Evolutionary conservation across 2,113 vertebrate genomes (phyloP).

Genomic region (Catharus fuscescens): DNA sequence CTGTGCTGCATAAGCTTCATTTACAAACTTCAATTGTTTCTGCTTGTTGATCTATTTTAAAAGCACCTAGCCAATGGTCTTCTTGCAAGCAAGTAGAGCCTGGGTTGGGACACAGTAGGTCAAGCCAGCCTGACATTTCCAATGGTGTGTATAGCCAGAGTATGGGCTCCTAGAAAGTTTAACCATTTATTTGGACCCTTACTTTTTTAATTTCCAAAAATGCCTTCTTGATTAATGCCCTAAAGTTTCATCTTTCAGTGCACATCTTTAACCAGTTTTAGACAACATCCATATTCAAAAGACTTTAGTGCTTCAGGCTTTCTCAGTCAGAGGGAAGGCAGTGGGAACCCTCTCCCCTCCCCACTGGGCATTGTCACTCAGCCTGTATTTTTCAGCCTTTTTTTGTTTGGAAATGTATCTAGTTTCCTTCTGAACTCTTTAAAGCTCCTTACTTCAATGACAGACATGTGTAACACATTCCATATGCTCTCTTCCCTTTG

Average conservation of each 20-base stretch:
- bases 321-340: not conserved
- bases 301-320: not conserved
- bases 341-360: not conserved
- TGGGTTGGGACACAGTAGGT: not conserved
- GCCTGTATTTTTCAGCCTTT: not conserved
- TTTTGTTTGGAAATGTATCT: conserved; percentile 35
- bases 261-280: conserved; percentile 2
- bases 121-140: not conserved
- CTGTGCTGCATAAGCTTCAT: not conserved
- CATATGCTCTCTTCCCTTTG: not conserved
- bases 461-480: not conserved
- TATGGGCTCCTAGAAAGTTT: not conserved
- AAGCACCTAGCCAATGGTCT: not conserved
- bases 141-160: not conserved
- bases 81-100: fast-evolving
- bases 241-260: not conserved
- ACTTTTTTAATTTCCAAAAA: not conserved
- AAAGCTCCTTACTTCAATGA: not conserved
- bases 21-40: not conserved
- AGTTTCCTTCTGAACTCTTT: conserved; percentile 30
- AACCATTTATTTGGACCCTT: not conserved
- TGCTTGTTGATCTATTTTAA: not conserved
- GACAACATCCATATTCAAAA: not conserved
- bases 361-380: not conserved
- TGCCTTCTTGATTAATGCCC: not conserved